Conservation (phyloP, 2,113 vertebrate genomes). For the Struthidea cinerea region DNA sequence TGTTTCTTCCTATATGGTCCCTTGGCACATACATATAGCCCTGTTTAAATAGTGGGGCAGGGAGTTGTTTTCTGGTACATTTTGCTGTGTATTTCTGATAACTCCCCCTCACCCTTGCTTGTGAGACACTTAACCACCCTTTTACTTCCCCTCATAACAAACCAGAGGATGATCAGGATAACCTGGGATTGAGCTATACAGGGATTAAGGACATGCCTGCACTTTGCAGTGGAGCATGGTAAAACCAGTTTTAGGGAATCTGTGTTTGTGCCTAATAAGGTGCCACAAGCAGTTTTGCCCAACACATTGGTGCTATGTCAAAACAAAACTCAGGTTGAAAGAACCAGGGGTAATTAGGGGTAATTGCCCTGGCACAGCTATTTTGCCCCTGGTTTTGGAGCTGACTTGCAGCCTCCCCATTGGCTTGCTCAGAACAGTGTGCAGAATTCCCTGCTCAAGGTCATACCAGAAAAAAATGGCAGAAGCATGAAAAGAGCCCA, state of each 20-base stretch:
- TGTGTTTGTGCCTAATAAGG: neutral
- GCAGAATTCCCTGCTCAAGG: neutral
- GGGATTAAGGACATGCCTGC: neutral
- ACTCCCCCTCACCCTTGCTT: neutral
- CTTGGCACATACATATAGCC: neutral
- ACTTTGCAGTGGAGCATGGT: neutral
- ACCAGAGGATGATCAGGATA: neutral
- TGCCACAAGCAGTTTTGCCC: neutral
- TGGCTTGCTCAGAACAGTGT: neutral
- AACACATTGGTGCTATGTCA: rapidly evolving
- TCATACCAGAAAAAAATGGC: neutral
- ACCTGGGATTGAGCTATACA: neutral
- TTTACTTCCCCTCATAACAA: neutral
- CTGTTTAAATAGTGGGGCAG: neutral
- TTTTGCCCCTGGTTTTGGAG: neutral
- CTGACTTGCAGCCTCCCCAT: neutral
- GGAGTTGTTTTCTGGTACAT: neutral
- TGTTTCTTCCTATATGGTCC: neutral
- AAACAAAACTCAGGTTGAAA: neutral
- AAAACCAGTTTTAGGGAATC: neutral
- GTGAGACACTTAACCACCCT: neutral
- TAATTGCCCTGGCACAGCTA: neutral
- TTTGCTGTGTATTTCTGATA: neutral
- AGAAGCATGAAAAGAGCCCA: neutral
- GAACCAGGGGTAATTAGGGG: neutral